These are phyloP conservation scores for Synodontis membranacea DNA, from an alignment of 2,113 vertebrate genomes.

Conservation along the genomic window DNA sequence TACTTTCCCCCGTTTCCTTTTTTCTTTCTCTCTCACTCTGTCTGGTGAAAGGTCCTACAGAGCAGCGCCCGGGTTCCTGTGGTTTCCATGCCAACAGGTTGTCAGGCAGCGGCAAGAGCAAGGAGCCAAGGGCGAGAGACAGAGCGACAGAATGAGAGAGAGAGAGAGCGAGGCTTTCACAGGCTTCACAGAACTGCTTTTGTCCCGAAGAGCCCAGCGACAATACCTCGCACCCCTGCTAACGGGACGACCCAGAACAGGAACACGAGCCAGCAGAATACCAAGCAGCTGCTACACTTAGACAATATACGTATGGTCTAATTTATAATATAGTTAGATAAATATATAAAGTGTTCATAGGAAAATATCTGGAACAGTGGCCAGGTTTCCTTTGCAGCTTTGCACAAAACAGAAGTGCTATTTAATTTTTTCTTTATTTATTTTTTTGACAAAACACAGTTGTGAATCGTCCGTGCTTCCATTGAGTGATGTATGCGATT, in stretches of 20 bases:
- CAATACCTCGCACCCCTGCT: slow-evolving; percentile 74
- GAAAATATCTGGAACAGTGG: neutral
- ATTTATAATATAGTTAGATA: neutral
- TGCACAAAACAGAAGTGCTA: too few species aligned
- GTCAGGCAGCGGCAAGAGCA: slow-evolving; percentile 47
- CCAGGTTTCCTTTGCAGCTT: too few species aligned
- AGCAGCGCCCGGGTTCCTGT: slow-evolving; percentile 56
- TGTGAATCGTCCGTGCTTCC: too few species aligned
- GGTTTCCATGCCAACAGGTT: slow-evolving; percentile 66
- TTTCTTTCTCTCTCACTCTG: slow-evolving; percentile 37
- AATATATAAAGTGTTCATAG: neutral
- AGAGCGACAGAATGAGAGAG: slow-evolving; percentile 49
- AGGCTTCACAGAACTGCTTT: slow-evolving; percentile 74
- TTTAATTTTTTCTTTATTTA: too few species aligned
- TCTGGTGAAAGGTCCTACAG: slow-evolving; percentile 55
- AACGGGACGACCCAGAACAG: slow-evolving; percentile 71
- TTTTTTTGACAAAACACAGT: too few species aligned
- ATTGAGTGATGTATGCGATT: too few species aligned
- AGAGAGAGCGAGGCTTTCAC: slow-evolving; percentile 64
- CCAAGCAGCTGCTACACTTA: slow-evolving; percentile 74
- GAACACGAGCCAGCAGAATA: slow-evolving; percentile 68
- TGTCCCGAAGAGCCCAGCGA: slow-evolving; percentile 70
- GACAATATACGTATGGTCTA: slow-evolving; percentile 64
- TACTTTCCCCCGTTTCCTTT: slow-evolving; percentile 41
- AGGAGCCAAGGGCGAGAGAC: slow-evolving; percentile 21